Evolutionary conservation across 92 coral and sea anemone genomes (phyloP), one percentile per base, ranked within the genome.

Genomic region (Ricordea florida): DNA sequence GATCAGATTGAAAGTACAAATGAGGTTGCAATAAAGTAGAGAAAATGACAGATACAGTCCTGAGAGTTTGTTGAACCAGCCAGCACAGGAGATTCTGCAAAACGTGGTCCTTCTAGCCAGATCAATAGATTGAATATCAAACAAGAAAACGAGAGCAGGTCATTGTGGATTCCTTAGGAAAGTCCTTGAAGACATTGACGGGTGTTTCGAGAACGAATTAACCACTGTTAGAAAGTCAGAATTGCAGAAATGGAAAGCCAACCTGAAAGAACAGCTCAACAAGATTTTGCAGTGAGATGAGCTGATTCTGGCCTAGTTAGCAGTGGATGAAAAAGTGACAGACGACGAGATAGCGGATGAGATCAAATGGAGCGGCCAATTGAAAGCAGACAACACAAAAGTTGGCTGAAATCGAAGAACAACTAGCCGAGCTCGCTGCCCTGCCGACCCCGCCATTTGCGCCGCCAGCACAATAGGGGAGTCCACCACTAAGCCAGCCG

Each of bases 71-170:
- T n/a, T n/a, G n/a, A n/a, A n/a, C n/a, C n/a, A n/a, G n/a, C n/a
- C n/a, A n/a, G n/a, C n/a, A 21, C 3, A 9, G 8, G 17, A 42
- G 16, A 9, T 66, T 45, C 29, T 28, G 74, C 62, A 40, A 66
- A 32, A 66, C 32, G 10, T 66, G 74, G 74, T 66, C 74, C 74
- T 66, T 66, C 59, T 35, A 66, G 62, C 74, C 74, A 40, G 61
- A 66, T n/a, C n/a, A 18, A 1, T 6, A 28, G 50, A 22, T 17
- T 17, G 10, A 4, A n/a, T n/a, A n/a, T n/a, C 17, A 26, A 66
- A 44, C 10, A 66, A 45, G 22, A 52, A 66, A 27, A 32, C 15
- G 35, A 3, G 74, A 66, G 52, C 22, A 9, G 59, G 74, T 15
- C 74, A 66, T 46, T 37, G 62, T 13, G 59, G 38, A 47, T 66